Conservation (phyloP, 1,140 invertebrate genomes). For the Stratiolaelaps scimitus region DNA sequence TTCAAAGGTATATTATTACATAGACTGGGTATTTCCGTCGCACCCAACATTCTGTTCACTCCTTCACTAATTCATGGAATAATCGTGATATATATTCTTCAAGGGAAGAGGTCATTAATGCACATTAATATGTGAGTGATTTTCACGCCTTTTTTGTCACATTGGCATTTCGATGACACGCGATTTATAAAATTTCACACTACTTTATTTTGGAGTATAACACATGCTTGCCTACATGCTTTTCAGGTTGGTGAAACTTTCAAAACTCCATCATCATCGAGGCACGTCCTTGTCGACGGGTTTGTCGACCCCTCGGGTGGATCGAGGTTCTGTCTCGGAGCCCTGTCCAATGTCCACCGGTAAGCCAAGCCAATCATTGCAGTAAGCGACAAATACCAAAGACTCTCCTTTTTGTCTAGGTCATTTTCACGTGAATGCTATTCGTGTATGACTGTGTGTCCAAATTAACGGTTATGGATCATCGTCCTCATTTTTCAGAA, state of each 20-base stretch:
- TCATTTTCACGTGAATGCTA: not conserved
- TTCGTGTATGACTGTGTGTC: not conserved
- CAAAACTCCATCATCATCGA: constrained; percentile 86
- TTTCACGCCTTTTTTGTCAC: not conserved
- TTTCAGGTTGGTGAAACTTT: constrained; percentile 81
- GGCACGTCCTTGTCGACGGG: constrained; percentile 88
- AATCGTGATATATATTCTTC: too few species aligned
- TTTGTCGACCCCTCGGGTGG: constrained; percentile 99
- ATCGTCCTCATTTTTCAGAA: not conserved
- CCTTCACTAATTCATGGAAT: too few species aligned
- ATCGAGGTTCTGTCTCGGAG: constrained; percentile 83
- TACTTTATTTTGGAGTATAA: not conserved
- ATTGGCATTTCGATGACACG: not conserved
- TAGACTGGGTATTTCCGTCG: too few species aligned
- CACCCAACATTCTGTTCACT: too few species aligned
- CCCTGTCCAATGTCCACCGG: constrained; percentile 94
- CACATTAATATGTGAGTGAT: too few species aligned
- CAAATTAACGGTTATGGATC: not conserved
- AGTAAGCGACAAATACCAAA: not conserved
- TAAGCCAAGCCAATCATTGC: not conserved
- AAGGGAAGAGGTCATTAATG: too few species aligned
- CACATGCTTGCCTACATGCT: not conserved
- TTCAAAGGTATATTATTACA: too few species aligned
- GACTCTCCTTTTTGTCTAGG: not conserved
- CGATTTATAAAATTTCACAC: not conserved